Conservation (phyloP, 1,140 invertebrate genomes). For the Pentalonia nigronervosa region DNA sequence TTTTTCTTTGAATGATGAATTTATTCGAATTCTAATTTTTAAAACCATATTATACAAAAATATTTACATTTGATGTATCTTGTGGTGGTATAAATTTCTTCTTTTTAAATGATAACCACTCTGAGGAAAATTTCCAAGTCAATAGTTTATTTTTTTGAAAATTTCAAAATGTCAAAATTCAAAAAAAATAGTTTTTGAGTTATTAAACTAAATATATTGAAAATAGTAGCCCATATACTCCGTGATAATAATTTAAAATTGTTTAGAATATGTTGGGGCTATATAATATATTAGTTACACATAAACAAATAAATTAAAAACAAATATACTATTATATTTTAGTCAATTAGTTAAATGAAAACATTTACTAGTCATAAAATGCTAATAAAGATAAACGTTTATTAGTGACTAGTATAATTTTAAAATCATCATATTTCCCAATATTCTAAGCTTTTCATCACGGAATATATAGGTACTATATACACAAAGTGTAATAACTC, state of each 20-base stretch:
- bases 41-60: not conserved
- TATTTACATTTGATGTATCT: not conserved
- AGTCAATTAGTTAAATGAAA: not conserved
- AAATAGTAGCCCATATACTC: not conserved
- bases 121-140: not conserved
- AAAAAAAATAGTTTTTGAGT: too few relatives aligned
- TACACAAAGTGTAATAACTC: not conserved
- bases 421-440: not conserved
- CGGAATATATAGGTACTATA: not conserved
- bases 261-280: not conserved
- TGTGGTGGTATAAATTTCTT: not conserved
- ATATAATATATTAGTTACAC: not conserved
- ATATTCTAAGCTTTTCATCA: not conserved
- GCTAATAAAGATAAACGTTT: not conserved
- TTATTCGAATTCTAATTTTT: not conserved
- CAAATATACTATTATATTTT: not conserved
- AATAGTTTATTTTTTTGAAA: not conserved
- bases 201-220: not conserved
- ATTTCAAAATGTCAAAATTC: too few relatives aligned
- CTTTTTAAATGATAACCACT: not conserved
- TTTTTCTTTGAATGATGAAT: not conserved
- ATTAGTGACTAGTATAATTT: not conserved
- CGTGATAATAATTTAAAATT: not conserved
- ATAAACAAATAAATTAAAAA: not conserved
- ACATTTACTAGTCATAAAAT: not conserved